phyloP scores from a whole-genome alignment of 2,888 invertebrate species.

The Thumatha senex region DNA sequence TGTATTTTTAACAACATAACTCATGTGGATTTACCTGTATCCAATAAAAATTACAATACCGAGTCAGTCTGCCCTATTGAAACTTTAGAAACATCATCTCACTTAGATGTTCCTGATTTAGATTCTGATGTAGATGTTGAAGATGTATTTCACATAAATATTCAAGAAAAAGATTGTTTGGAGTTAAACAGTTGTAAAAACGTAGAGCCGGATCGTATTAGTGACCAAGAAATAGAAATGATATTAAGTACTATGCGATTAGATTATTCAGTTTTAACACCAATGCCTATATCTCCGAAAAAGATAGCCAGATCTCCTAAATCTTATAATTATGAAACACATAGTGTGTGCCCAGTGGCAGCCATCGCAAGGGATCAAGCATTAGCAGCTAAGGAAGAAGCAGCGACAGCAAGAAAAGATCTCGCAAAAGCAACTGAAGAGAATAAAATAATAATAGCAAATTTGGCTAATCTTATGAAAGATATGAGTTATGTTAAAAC shows the following conservation, averaged over 20 bases:
- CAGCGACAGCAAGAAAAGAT: conserved; percentile 5
- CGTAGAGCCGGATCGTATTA: conserved; percentile 34
- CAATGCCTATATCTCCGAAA: conserved; percentile 58
- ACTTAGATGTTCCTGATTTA: neutral
- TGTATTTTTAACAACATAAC: too few relatives aligned
- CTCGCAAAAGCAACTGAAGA: conserved; percentile 18
- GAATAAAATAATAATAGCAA: conserved; percentile 36
- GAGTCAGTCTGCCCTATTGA: too few relatives aligned
- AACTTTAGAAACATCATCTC: neutral
- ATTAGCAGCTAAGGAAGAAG: conserved; percentile 5
- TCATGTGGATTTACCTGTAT: neutral
- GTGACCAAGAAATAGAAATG: conserved; percentile 59
- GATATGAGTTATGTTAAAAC: conserved; percentile 40
- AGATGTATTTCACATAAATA: neutral
- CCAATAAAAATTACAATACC: neutral
- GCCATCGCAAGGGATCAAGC: conserved; percentile 31
- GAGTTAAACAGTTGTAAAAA: conserved; percentile 53
- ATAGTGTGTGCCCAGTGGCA: conserved; percentile 24
- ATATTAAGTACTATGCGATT: conserved; percentile 62
- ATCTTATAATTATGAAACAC: neutral
- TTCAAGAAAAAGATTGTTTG: conserved; percentile 44
- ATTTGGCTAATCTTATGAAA: conserved; percentile 35
- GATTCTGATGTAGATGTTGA: neutral
- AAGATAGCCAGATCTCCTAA: conserved; percentile 13
- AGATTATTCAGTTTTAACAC: conserved; percentile 49